These are phyloP conservation scores for Hemiprocne comata DNA, from an alignment of 2,113 vertebrate genomes.

Conservation along the genomic window DNA sequence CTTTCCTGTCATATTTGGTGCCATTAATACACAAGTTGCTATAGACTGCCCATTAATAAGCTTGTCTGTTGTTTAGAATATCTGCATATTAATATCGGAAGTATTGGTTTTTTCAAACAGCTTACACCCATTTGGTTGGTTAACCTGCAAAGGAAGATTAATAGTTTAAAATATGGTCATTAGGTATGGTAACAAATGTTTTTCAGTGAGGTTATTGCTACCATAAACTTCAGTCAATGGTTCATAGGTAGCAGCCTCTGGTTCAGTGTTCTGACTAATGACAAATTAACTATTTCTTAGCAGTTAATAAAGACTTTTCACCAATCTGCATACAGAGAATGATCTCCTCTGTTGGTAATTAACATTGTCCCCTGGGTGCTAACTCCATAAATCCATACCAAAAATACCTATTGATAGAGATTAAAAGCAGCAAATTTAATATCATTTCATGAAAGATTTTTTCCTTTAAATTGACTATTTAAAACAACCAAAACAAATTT, in stretches of 20 bases:
- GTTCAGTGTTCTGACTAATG: conserved; percentile 71
- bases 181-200: conserved; percentile 75
- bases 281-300: conserved; percentile 79
- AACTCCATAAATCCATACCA: background rate
- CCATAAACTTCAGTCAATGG: conserved; percentile 75
- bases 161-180: conserved; percentile 72
- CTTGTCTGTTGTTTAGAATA: conserved; percentile 54
- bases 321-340: conserved; percentile 66
- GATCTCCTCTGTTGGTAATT: conserved; percentile 53
- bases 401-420: conserved; percentile 4
- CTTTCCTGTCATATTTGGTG: conserved; percentile 13
- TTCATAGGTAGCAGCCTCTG: conserved; percentile 59
- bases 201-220: conserved; percentile 72
- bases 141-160: conserved; percentile 73
- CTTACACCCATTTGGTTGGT: conserved; percentile 68
- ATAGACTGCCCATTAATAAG: conserved; percentile 39
- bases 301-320: conserved; percentile 76
- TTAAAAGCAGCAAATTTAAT: conserved; percentile 23
- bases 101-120: conserved; percentile 64
- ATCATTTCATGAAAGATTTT: background rate
- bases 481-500: background rate
- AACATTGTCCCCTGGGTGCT: background rate
- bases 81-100: conserved; percentile 63
- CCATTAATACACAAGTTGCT: conserved; percentile 51
- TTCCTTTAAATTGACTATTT: background rate